Evolutionary conservation across 92 coral and sea anemone genomes (phyloP).

Genomic region (Heteractis magnifica): DNA sequence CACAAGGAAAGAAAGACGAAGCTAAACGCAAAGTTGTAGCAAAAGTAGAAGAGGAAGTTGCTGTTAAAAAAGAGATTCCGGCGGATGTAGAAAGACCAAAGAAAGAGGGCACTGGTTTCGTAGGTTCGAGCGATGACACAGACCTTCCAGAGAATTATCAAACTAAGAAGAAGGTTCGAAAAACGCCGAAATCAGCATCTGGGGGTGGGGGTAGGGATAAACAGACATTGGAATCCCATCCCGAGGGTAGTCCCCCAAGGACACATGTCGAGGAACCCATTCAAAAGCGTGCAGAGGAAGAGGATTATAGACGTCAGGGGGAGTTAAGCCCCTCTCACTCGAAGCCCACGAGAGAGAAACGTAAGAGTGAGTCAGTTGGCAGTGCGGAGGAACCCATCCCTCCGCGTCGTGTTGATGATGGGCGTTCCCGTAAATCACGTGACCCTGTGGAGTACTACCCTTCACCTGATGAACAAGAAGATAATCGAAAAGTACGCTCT

Average conservation of each 20-base stretch:
- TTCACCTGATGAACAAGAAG: constrained; percentile 31
- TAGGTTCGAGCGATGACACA: constrained; percentile 19
- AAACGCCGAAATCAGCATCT: constrained; percentile 13
- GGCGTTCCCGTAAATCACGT: constrained; percentile 25
- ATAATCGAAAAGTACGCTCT: constrained; percentile 13
- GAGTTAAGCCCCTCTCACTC: constrained; percentile 8
- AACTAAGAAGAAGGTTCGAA: constrained; percentile 28
- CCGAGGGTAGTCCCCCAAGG: constrained; percentile 24
- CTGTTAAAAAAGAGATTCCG: neutral
- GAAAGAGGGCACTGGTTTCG: neutral
- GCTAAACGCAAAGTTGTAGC: constrained; percentile 36
- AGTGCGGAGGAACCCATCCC: neutral
- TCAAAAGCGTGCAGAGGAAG: constrained; percentile 36
- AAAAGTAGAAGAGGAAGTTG: constrained; percentile 18
- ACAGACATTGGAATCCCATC: neutral
- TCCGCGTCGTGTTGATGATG: constrained; percentile 21
- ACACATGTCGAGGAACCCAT: constrained; percentile 13
- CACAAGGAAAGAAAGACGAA: constrained; percentile 50
- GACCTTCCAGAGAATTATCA: constrained; percentile 17
- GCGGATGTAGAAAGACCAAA: neutral
- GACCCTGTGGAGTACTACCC: constrained; percentile 20
- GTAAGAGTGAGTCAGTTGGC: neutral
- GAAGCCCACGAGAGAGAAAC: constrained; percentile 20
- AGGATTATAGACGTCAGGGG: constrained; percentile 13
- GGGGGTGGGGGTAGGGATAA: constrained; percentile 11